phyloP scores from a whole-genome alignment of 1,140 invertebrate genomes.

The Magallana ariakensis region DNA sequence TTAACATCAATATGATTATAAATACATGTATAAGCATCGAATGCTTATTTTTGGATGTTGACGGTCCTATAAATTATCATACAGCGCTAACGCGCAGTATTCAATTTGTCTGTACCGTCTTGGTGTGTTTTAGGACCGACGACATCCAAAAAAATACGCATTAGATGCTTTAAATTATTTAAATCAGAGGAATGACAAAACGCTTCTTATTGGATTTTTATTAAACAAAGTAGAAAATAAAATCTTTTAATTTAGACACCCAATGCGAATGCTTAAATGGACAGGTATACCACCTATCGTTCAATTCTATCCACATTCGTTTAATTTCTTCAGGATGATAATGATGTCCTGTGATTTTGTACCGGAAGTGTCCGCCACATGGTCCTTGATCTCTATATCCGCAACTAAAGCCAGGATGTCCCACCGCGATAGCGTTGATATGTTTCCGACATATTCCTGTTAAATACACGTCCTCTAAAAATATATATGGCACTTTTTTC shows the following conservation, averaged over 20 bases:
- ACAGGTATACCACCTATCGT: not conserved
- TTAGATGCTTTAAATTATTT: too few species aligned
- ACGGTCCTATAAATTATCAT: too few species aligned
- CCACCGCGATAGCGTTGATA: not conserved
- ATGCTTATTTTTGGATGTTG: too few species aligned
- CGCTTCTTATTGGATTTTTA: too few species aligned
- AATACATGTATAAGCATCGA: too few species aligned
- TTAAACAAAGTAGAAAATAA: too few species aligned
- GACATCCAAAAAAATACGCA: too few species aligned
- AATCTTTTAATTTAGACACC: not conserved
- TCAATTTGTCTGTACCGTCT: too few species aligned
- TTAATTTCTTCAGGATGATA: not conserved
- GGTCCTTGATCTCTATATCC: not conserved
- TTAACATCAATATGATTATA: too few species aligned
- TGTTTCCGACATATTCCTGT: conserved; percentile 10
- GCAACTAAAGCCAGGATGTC: not conserved
- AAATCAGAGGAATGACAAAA: too few species aligned
- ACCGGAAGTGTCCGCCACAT: not conserved
- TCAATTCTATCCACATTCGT: conserved; percentile 14
- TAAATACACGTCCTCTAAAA: conserved; percentile 10
- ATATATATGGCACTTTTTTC: not conserved
- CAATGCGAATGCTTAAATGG: not conserved
- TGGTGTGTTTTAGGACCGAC: too few species aligned
- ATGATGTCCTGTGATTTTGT: conserved; percentile 12
- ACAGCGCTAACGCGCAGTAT: too few species aligned